Conservation (phyloP, 2,888 invertebrate genomes). For the Cancer borealis region DNA sequence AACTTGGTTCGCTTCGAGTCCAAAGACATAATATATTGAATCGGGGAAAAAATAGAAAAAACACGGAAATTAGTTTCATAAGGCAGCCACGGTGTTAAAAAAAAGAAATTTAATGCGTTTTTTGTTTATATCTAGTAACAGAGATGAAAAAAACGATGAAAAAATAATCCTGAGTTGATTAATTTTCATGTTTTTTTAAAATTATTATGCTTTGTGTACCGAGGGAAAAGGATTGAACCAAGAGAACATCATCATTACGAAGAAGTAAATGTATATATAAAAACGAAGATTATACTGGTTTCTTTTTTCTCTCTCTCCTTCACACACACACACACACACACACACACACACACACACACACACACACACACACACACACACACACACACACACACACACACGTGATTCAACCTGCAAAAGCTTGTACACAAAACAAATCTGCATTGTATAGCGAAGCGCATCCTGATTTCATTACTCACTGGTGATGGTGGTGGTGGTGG, state of each 20-base stretch:
- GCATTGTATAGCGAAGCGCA: no score
- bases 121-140: background rate
- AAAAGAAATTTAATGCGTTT: background rate
- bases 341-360: no score
- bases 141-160: background rate
- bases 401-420: no score
- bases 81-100: background rate
- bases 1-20: background rate
- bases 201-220: background rate
- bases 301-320: no score
- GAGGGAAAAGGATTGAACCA: background rate
- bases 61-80: background rate
- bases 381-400: background rate
- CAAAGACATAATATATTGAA: background rate
- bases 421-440: no score
- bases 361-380: no score
- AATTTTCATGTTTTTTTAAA: background rate
- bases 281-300: no score
- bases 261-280: no score
- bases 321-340: no score
- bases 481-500: background rate
- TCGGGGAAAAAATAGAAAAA: background rate
- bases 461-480: background rate
- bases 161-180: background rate
- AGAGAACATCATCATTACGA: background rate